Conservation (phyloP, 2,113 vertebrate species). For the Menidia beryllina region DNA sequence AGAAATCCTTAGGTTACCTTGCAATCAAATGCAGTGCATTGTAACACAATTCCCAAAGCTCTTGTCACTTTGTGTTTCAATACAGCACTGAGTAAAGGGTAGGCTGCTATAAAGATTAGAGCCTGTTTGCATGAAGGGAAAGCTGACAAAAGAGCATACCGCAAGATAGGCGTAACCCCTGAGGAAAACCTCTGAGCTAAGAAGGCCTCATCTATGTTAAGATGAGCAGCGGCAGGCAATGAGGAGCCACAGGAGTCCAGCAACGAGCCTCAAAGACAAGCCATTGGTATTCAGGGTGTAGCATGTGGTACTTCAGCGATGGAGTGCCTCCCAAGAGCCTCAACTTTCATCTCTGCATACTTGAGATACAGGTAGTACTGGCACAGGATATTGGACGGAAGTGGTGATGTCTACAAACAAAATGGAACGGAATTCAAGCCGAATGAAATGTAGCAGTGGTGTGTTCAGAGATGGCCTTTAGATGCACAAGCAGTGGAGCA, state of each 20-base stretch:
- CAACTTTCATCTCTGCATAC: conserved; percentile 68
- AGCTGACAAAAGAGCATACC: conserved; percentile 68
- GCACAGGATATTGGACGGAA: conserved; percentile 50
- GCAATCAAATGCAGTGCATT: conserved; percentile 52
- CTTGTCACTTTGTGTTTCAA: conserved; percentile 68
- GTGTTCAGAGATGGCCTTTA: conserved; percentile 57
- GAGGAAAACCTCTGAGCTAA: conserved; percentile 55
- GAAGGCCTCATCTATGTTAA: conserved; percentile 55
- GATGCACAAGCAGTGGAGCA: conserved; percentile 42
- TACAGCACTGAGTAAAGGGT: conserved; percentile 39
- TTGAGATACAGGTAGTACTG: conserved; percentile 69
- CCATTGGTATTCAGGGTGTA: conserved; percentile 70
- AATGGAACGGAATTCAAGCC: conserved; percentile 56
- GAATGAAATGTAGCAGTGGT: conserved; percentile 52
- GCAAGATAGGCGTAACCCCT: conserved; percentile 66
- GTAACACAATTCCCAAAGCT: conserved; percentile 54
- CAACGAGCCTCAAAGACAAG: conserved; percentile 65
- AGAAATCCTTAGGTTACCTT: conserved; percentile 43
- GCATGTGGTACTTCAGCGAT: conserved; percentile 67
- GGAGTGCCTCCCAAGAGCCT: conserved; percentile 64
- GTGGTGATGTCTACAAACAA: conserved; percentile 57
- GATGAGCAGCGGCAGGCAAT: conserved; percentile 48
- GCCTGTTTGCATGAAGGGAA: conserved; percentile 71
- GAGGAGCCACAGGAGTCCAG: conserved; percentile 54
- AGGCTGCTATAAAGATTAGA: conserved; percentile 74